Percentiles rank a stretch among this genome's conserved stretches.
These are phyloP conservation scores for Archegozetes longisetosus DNA, from an alignment of 1,140 invertebrate species.

Conservation along the genomic window DNA sequence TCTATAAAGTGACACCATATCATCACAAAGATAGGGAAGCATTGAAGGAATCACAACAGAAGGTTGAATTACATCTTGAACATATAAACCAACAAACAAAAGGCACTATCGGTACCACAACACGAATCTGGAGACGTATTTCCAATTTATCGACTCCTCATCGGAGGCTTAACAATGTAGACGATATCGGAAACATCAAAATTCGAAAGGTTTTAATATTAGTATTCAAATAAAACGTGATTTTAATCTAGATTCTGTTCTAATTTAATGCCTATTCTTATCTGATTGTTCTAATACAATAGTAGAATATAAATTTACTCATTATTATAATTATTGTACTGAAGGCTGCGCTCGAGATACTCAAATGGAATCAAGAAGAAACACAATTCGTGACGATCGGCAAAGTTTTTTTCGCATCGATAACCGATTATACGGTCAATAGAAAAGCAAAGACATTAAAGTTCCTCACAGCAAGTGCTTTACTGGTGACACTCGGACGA, in stretches of 20 bases:
- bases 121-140: slow-evolving; percentile 67
- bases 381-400: slow-evolving; percentile 72
- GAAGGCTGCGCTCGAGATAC: slow-evolving; percentile 70
- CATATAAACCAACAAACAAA: slow-evolving; percentile 85
- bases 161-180: slow-evolving; percentile 50
- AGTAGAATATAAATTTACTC: too few relatives aligned
- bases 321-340: slow-evolving; percentile 17
- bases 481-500: slow-evolving; percentile 50
- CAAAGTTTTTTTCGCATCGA: slow-evolving; percentile 62
- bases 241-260: too few relatives aligned
- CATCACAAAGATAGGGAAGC: slow-evolving; percentile 51
- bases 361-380: slow-evolving; percentile 76
- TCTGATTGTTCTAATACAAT: too few relatives aligned
- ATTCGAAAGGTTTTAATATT: slow-evolving; percentile 43
- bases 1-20: slow-evolving; percentile 74
- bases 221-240: not conserved
- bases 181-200: slow-evolving; percentile 70
- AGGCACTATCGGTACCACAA: slow-evolving; percentile 53
- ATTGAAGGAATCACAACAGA: slow-evolving; percentile 66
- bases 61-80: slow-evolving; percentile 79
- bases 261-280: too few relatives aligned
- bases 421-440: slow-evolving; percentile 50
- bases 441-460: slow-evolving; percentile 49
- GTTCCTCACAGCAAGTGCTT: slow-evolving; percentile 63
- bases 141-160: slow-evolving; percentile 48